A percentile compares a stretch with the other conserved stretches of the same genome.
phyloP scores from a whole-genome alignment of 2,113 vertebrate species.

The Apaloderma vittatum region DNA sequence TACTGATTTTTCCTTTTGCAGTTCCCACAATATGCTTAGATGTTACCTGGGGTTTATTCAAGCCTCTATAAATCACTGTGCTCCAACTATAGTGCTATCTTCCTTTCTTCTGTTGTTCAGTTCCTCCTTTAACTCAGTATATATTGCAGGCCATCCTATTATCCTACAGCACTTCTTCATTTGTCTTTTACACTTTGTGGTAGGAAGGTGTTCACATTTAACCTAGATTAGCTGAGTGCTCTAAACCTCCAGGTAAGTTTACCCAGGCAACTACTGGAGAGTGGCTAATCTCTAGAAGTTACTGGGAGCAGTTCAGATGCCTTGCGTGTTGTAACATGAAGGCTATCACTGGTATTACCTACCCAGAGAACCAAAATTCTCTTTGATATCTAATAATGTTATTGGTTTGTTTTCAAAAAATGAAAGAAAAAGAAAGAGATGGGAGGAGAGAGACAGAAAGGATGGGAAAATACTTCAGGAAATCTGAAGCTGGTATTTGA shows the following conservation, averaged over 20 bases:
- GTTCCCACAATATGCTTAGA: not conserved
- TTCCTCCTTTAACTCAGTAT: not conserved
- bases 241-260: not conserved
- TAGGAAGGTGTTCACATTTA: not conserved
- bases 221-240: not conserved
- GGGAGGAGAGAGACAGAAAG: not conserved
- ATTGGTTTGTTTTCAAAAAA: not conserved
- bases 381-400: not conserved
- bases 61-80: not conserved
- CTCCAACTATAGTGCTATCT: not conserved
- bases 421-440: not conserved
- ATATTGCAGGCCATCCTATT: not conserved
- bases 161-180: not conserved
- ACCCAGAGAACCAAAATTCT: not conserved
- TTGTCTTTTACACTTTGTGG: not conserved
- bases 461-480: not conserved
- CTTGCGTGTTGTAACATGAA: not conserved
- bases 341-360: not conserved
- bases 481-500: not conserved
- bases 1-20: not conserved
- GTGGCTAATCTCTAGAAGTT: not conserved
- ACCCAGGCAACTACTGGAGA: not conserved
- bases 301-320: not conserved
- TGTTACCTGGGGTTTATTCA: not conserved
- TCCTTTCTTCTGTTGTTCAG: not conserved